phyloP scores from a whole-genome alignment of 2,888 invertebrate species.

The Morpho deidamia region DNA sequence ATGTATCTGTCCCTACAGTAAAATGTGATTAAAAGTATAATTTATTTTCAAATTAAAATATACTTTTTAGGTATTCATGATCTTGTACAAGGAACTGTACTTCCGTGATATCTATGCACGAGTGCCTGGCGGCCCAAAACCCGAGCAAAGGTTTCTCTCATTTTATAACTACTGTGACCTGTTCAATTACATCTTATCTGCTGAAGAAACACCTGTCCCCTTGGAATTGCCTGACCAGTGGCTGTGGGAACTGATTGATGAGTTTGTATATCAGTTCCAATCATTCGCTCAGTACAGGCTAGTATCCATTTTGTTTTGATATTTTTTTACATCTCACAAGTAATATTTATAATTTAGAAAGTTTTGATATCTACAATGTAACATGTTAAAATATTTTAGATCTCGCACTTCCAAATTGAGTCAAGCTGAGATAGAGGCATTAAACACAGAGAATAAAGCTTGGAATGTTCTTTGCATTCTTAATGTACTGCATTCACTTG shows the following conservation, averaged over 20 bases:
- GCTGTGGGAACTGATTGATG: slow-evolving; percentile 99
- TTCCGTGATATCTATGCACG: slow-evolving; percentile 98
- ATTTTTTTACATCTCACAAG: neutral
- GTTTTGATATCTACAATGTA: neutral
- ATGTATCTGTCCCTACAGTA: no score
- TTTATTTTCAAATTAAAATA: neutral
- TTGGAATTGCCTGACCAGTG: slow-evolving; percentile 97
- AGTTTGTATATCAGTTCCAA: slow-evolving; percentile 99
- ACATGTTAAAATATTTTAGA: slow-evolving; percentile 34
- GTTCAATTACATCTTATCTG: slow-evolving; percentile 96
- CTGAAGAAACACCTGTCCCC: slow-evolving; percentile 88
- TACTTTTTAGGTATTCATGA: slow-evolving; percentile 88
- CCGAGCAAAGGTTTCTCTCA: slow-evolving; percentile 95
- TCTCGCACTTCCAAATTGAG: slow-evolving; percentile 86
- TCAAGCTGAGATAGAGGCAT: slow-evolving; percentile 86
- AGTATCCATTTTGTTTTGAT: slow-evolving; percentile 8
- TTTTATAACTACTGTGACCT: slow-evolving; percentile 99
- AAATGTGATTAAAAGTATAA: neutral
- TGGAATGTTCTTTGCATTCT: slow-evolving; percentile 99
- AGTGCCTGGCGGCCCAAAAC: slow-evolving; percentile 91
- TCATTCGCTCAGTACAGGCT: slow-evolving; percentile 91
- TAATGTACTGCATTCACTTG: slow-evolving; percentile 97
- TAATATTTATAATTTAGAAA: neutral
- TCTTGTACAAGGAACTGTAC: slow-evolving; percentile 97
- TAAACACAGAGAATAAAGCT: slow-evolving; percentile 90